phyloP scores from a whole-genome alignment of 2,797 vertebrate genomes.

The Epinephelus awoara region DNA sequence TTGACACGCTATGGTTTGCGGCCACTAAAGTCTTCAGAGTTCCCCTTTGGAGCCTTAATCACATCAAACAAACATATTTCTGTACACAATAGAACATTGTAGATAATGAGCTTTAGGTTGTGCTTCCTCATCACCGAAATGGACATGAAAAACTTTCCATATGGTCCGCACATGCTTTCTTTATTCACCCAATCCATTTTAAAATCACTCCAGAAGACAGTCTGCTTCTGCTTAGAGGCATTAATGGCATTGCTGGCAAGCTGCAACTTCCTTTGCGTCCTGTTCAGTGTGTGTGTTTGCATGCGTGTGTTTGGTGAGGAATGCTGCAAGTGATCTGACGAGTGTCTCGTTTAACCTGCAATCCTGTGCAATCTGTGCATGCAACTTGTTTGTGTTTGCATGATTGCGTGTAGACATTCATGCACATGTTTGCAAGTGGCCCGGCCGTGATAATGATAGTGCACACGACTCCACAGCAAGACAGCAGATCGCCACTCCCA shows the following conservation, averaged over 20 bases:
- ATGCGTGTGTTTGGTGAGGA: background rate
- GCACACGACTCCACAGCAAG: constrained; percentile 23
- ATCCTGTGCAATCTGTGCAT: background rate
- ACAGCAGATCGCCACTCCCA: constrained; percentile 62
- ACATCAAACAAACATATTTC: no score
- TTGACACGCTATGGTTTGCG: no score
- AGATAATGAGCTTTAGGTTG: background rate
- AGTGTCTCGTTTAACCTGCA: background rate
- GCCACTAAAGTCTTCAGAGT: no score
- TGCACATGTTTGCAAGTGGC: background rate
- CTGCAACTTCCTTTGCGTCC: constrained; percentile 17
- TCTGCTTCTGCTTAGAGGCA: constrained; percentile 31
- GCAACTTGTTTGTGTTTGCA: background rate
- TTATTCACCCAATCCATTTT: background rate
- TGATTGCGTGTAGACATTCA: background rate
- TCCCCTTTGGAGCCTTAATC: no score
- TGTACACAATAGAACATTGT: background rate
- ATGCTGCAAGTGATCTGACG: constrained; percentile 1
- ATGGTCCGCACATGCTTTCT: constrained; percentile 18
- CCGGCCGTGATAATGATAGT: background rate
- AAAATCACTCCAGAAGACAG: background rate
- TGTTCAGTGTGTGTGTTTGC: background rate
- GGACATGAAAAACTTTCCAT: constrained; percentile 6
- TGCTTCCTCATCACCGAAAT: background rate
- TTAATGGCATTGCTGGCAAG: constrained; percentile 9